Percentiles rank a stretch among this genome's conserved stretches.
These are phyloP conservation scores for Dromaius novaehollandiae DNA, from an alignment of 2,113 vertebrate species.

Conservation along the genomic window DNA sequence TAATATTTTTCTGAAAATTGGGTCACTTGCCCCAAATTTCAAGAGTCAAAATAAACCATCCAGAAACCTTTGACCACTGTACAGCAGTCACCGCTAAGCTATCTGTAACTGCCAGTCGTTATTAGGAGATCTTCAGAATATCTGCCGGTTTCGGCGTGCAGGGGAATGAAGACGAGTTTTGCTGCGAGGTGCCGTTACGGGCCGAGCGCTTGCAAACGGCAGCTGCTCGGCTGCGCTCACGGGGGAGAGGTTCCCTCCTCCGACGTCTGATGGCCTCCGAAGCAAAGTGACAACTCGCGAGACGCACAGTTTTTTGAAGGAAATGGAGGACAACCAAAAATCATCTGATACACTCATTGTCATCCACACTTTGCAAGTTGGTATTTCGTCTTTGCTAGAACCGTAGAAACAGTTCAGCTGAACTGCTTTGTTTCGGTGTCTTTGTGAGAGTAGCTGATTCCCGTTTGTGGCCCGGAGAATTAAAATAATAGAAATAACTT, in stretches of 20 bases:
- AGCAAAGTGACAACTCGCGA: neutral
- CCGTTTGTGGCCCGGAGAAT: neutral
- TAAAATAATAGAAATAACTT: neutral
- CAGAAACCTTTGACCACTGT: neutral
- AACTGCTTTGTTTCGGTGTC: neutral
- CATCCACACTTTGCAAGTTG: neutral
- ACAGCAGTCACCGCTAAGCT: fast-evolving
- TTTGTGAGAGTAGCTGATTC: neutral
- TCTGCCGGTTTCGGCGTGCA: neutral
- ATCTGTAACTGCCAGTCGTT: neutral
- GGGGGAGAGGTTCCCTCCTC: neutral
- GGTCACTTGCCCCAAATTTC: neutral
- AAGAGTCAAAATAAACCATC: neutral
- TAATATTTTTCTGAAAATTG: neutral
- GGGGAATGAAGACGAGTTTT: neutral
- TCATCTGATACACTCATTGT: neutral
- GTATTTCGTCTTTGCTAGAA: neutral
- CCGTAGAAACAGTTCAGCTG: neutral
- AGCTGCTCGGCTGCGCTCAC: fast-evolving
- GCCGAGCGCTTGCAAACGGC: neutral
- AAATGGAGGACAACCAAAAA: neutral
- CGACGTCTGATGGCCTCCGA: neutral
- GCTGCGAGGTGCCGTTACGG: fast-evolving
- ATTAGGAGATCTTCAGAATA: neutral
- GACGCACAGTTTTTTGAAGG: neutral